Percentiles rank a stretch among this genome's conserved stretches.
Conservation (phyloP, 2,888 invertebrate genomes). For the Lycia hirtaria region DNA sequence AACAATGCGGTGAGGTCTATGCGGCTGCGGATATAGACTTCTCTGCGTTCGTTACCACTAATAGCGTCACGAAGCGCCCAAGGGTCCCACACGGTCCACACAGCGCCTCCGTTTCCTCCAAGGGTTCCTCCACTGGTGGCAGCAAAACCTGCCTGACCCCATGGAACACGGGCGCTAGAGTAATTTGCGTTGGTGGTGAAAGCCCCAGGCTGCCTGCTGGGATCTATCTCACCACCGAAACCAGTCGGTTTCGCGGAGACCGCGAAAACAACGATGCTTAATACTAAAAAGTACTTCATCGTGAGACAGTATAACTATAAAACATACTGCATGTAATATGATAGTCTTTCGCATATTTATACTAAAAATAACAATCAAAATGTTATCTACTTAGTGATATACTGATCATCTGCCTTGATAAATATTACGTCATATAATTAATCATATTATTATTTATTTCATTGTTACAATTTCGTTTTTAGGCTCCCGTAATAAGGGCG, state of each 20-base stretch:
- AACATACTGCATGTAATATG: too few relatives aligned
- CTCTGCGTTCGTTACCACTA: neutral
- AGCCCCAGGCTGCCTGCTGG: neutral
- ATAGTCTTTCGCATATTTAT: neutral
- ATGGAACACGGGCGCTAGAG: neutral
- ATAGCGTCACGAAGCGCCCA: constrained; percentile 24
- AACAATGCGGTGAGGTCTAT: constrained; percentile 20
- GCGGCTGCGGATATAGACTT: constrained; percentile 15
- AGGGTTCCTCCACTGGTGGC: constrained; percentile 2
- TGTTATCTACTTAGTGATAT: neutral
- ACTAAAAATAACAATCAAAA: neutral
- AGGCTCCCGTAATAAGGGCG: too few relatives aligned
- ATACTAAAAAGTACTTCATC: constrained; percentile 8
- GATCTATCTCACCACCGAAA: neutral
- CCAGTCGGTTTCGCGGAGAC: constrained; percentile 4
- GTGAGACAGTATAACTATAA: too few relatives aligned
- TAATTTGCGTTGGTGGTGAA: constrained; percentile 7
- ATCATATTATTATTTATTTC: neutral
- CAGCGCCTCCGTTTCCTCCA: constrained; percentile 18
- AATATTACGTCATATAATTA: neutral
- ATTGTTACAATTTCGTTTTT: too few relatives aligned
- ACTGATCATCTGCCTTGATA: neutral
- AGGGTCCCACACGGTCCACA: constrained; percentile 27
- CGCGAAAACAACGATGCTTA: neutral
- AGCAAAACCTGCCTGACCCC: constrained; percentile 15